Base-by-base conservation (phyloP, 2,113 vertebrate genomes). In the Castor canadensis region DNA sequence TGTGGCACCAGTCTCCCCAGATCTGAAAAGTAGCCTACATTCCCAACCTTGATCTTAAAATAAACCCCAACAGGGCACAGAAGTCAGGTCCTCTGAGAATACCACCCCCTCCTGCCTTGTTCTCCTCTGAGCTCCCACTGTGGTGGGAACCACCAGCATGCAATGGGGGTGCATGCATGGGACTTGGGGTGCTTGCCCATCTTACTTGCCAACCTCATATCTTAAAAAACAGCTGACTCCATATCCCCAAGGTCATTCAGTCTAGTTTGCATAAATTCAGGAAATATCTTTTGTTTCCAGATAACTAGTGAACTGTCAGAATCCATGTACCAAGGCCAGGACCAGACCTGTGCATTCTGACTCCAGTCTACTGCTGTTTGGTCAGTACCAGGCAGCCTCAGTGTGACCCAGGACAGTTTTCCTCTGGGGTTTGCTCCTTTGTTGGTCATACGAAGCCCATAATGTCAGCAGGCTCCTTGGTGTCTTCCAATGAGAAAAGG, bases 141-240 rank as follows among this genome's bases (percentile, higher is more conserved):
- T 9, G 10, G 6, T 10, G 4, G 1, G 24, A 2, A 5, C 47
- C 54, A 2, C 2, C 49, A 72, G 5, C 9, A 0, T 8, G 2
- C 9, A 4, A 71, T 3, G 1, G 66, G 2, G 2, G 3, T 12
- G 9, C 45, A 43, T 43, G 17, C 17, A 0, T 1, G 24, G 16
- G 28, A 64, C 45, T 43, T 10, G 0, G 20, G 30, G 15, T 54
- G 15, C 26, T 47, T 6, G 35, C 15, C 13, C 3, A 9, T n/a
- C 76, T 72, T 20, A 0, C 43, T 17, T 32, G 16, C 20, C 1
- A 13, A 6, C 32, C n/a, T 58, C 4, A 0, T 2, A 4, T 89
- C 49, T 77, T 15, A 54, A 22, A 9, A 43, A 45, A 81, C n/a
- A 20, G 91, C 64, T 45, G 1, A n/a, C 47, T 92, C 45, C 24